A percentile compares a stretch with the other conserved stretches of the same genome.
Evolutionary conservation across 2,113 vertebrate genomes (phyloP).

Genomic region (Eretmochelys imbricata): DNA sequence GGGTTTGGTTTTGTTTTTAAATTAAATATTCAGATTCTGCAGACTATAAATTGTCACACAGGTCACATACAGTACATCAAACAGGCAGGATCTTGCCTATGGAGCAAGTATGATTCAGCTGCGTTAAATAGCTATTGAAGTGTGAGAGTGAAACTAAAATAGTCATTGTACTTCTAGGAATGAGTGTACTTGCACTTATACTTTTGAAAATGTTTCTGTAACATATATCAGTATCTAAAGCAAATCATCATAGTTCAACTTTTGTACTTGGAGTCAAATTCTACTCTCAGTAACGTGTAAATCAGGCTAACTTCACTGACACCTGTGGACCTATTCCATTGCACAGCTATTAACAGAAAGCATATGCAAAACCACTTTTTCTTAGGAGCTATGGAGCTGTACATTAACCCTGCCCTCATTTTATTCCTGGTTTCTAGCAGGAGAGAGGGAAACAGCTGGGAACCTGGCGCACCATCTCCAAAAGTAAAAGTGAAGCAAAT

Average conservation of each 20-base stretch:
- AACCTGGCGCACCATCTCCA: not conserved
- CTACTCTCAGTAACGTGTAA: not conserved
- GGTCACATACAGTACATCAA: not conserved
- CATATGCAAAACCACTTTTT: not conserved
- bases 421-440: not conserved
- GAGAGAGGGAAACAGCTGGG: not conserved
- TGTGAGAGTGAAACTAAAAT: not conserved
- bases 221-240: not conserved
- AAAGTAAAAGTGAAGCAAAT: not conserved
- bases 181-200: not conserved
- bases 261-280: not conserved
- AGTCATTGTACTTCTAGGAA: not conserved
- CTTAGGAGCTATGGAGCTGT: fast-evolving
- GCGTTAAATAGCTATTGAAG: not conserved
- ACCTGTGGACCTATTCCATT: not conserved
- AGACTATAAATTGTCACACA: not conserved
- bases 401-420: not conserved
- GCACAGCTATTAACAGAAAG: not conserved
- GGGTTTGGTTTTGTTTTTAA: not conserved
- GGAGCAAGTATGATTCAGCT: not conserved
- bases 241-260: not conserved
- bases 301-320: not conserved
- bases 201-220: not conserved
- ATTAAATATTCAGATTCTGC: not conserved
- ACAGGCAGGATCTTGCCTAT: not conserved